These are phyloP conservation scores for Salpingus planirostris DNA, from an alignment of 2,888 invertebrate species.

Conservation along the genomic window DNA sequence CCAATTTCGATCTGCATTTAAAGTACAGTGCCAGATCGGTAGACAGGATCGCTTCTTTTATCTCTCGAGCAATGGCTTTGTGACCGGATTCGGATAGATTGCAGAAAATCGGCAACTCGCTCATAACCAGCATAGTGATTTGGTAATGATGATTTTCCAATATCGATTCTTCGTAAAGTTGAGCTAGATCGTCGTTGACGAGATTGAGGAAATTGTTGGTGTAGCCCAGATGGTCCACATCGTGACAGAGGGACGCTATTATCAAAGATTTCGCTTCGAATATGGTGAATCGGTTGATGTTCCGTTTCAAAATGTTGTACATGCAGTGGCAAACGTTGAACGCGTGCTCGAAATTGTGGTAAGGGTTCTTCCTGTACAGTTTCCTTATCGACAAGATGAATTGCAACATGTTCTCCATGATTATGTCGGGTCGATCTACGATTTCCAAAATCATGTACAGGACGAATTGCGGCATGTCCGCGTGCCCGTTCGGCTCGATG, in stretches of 20 bases:
- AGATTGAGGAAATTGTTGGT: constrained; percentile 53
- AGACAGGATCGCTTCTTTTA: constrained; percentile 50
- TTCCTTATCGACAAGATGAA: constrained; percentile 46
- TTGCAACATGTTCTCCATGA: constrained; percentile 36
- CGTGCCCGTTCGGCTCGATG: constrained; percentile 43
- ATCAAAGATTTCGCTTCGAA: constrained; percentile 47
- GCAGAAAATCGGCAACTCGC: constrained; percentile 46
- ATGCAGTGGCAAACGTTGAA: constrained; percentile 55
- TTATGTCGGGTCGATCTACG: constrained; percentile 41
- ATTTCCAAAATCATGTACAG: constrained; percentile 47
- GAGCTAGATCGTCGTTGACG: constrained; percentile 46
- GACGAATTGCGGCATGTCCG: constrained; percentile 46
- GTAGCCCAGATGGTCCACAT: constrained; percentile 53
- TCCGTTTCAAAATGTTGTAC: constrained; percentile 47
- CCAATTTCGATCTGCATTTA: constrained; percentile 45
- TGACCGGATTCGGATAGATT: constrained; percentile 39
- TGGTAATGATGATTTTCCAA: constrained; percentile 54
- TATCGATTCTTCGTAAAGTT: constrained; percentile 49
- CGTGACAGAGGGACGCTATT: constrained; percentile 52
- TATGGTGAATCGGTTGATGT: constrained; percentile 24
- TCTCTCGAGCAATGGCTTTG: constrained; percentile 43
- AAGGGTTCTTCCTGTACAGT: constrained; percentile 48
- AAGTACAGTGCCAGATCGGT: constrained; percentile 53
- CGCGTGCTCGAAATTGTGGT: constrained; percentile 56
- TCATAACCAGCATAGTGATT: constrained; percentile 48